Evolutionary conservation across 2,888 invertebrate genomes (phyloP).

Genomic region (Cloeon dipterum): DNA sequence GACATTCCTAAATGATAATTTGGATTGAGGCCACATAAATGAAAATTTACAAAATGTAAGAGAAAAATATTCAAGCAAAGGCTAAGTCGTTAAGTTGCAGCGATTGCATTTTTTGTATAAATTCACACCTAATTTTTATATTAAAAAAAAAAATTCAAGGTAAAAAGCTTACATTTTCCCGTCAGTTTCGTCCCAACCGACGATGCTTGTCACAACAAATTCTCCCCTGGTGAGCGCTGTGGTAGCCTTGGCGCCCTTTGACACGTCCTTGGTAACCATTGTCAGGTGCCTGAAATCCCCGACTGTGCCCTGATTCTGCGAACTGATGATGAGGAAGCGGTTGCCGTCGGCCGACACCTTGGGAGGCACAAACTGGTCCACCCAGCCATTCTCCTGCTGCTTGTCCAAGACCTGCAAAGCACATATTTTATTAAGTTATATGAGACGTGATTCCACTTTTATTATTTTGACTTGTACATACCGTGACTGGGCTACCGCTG

Average conservation of each 20-base stretch:
- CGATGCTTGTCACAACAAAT: conserved; percentile 46
- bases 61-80: no score
- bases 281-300: conserved; percentile 17
- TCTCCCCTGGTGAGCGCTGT: conserved; percentile 40
- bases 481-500: neutral
- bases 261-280: conserved; percentile 22
- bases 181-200: conserved; percentile 42
- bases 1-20: no score
- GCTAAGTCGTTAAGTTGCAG: no score
- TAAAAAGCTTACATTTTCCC: conserved; percentile 35
- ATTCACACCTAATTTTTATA: no score
- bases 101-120: no score
- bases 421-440: no score
- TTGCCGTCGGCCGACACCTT: conserved; percentile 33
- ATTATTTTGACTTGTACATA: no score
- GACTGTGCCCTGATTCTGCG: conserved; percentile 31
- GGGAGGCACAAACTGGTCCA: conserved; percentile 51
- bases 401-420: conserved; percentile 19
- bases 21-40: no score
- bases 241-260: no score
- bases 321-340: conserved; percentile 46
- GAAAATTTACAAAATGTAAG: no score
- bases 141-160: neutral
- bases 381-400: conserved; percentile 45
- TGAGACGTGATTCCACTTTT: no score